Percentiles rank a stretch among this genome's conserved stretches.
These are phyloP conservation scores for Parapristionchus giblindavisi DNA, from an alignment of 2,888 invertebrate species.

Conservation along the genomic window DNA sequence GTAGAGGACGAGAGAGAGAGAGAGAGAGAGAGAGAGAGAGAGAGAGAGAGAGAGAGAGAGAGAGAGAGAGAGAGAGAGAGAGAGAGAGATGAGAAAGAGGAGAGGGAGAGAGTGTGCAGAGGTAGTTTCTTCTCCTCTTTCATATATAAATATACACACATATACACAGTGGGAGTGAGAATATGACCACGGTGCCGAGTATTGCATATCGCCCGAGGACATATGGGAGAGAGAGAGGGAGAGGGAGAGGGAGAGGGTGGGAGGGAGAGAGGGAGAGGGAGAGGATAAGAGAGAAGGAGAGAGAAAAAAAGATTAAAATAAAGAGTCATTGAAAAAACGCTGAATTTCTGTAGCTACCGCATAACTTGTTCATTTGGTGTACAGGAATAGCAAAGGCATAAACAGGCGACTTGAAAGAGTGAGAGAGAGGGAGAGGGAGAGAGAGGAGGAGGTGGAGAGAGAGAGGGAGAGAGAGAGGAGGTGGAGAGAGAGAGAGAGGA, in stretches of 20 bases:
- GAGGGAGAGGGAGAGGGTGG: background rate
- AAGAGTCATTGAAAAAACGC: background rate
- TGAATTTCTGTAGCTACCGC: background rate
- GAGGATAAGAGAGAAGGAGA: background rate
- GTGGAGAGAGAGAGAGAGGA: constrained; percentile 16
- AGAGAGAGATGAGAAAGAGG: background rate
- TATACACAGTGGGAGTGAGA: no score
- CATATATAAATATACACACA: no score
- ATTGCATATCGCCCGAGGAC: no score
- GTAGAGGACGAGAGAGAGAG: constrained; percentile 4
- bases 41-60: background rate
- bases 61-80: background rate
- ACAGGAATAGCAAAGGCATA: background rate
- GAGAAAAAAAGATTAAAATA: background rate
- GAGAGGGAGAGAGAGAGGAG: background rate
- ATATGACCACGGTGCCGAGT: no score
- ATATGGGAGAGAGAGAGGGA: background rate
- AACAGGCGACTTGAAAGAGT: background rate
- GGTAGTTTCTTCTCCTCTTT: background rate
- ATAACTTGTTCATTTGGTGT: background rate
- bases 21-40: background rate
- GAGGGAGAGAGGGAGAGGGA: constrained; percentile 28
- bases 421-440: background rate
- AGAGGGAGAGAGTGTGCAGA: background rate
- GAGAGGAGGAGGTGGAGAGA: background rate